Evolutionary conservation across 2,888 invertebrate genomes (phyloP), one percentile per base, ranked within the genome.

Genomic region (Augochlorella aurata): DNA sequence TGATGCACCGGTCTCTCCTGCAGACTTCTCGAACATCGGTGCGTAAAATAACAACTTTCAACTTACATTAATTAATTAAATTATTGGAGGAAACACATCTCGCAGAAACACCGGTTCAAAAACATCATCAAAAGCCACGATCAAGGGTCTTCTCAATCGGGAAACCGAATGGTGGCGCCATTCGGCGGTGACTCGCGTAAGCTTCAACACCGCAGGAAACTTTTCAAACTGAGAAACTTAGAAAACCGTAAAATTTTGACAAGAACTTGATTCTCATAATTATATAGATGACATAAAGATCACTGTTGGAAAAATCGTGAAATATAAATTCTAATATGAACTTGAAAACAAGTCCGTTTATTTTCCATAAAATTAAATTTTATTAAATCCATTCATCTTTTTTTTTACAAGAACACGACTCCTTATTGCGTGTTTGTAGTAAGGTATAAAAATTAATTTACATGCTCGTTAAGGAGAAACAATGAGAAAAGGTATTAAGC

Each of bases 391-490:
- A 44, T 65, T 65, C 38, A n/a, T 65, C 38, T 29, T 52, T 54
- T 29, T 76, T 61, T 88, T 80, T 87, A 88, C 87, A 85, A 85
- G 78, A 83, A 83, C 81, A 87, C 79, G 63, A 77, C 63, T 67
- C 79, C 77, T 81, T 76, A 83, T 85, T 76, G 63, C 80, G 73
- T 74, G 74, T 67, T 61, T 80, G 77, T 80, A 68, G 54, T 81
- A 73, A 58, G 76, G 71, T 88, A 85, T 80, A 87, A 84, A 83
- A 87, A 87, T 87, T 86, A 82, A 87, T 88, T 87, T 88, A 86
- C 83, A 83, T 77, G 63, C 63, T 82, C 73, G 79, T 85, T 82
- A 85, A 77, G 61, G 71, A 63, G 54, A 83, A 81, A 79, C 66
- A 81, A 66, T 71, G 71, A 77, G 58, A 73, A 79, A 81, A 50